phyloP scores from a whole-genome alignment of 2,888 invertebrate species.

The Gryllus longicercus region DNA sequence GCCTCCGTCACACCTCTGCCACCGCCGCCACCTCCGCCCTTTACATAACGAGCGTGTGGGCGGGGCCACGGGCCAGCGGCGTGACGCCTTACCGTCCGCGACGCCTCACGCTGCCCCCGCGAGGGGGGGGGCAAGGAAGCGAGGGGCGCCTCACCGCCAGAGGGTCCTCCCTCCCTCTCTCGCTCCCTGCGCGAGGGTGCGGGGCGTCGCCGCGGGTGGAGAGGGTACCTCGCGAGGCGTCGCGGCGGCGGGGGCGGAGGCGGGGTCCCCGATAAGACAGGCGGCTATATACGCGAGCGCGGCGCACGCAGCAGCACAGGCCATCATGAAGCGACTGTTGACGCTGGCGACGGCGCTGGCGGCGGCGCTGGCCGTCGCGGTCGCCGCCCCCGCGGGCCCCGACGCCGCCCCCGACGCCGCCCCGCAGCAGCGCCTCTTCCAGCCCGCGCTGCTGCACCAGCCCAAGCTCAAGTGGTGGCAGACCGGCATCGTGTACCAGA shows the following conservation, averaged over 20 bases:
- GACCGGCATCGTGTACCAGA: constrained; percentile 75
- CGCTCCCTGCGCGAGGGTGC: no score
- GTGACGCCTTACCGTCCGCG: no score
- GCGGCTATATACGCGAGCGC: neutral
- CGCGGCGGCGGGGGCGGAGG: neutral
- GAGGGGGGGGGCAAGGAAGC: no score
- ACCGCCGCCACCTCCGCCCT: no score
- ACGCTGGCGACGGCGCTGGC: neutral
- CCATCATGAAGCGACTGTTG: neutral
- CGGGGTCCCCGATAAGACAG: neutral
- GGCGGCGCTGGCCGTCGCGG: no score
- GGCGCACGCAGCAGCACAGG: neutral
- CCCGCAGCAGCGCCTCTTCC: neutral
- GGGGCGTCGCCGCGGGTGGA: neutral
- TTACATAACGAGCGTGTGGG: no score
- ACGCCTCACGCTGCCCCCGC: no score
- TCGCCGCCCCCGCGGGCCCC: neutral
- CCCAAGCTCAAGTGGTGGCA: constrained; percentile 68
- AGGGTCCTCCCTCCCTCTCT: no score
- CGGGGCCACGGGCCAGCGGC: no score
- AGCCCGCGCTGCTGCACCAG: neutral
- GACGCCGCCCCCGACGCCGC: neutral
- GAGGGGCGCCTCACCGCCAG: no score
- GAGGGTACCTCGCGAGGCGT: neutral
- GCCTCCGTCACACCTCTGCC: no score